Base-by-base conservation (phyloP, 2,113 vertebrate genomes). In the human region DNA sequence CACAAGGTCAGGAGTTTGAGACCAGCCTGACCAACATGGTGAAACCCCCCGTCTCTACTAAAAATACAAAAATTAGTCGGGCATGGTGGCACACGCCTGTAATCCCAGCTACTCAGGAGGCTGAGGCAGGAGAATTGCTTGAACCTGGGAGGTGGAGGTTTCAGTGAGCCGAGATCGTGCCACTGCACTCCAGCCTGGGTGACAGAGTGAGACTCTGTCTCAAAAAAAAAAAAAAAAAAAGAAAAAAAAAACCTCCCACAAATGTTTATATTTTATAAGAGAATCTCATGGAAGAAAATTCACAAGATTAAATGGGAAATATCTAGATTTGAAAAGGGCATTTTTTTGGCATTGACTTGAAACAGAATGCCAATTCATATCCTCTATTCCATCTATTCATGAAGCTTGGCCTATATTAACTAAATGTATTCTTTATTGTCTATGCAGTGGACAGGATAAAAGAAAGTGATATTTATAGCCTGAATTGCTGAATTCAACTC, bases 51-150 rank as follows among this genome's bases (percentile, higher is more conserved):
- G 2, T 55, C 52, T 55, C 17, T 55, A 55, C 52, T 55, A 20
- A 55, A 55, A 55, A 55, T 55, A 20, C 52, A 55, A 55, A 55
- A 55, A 55, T 55, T 55, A 20, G 52, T 18, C 0, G 18, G 52
- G 18, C 52, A 7, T 55, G 52, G 52, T 20, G 52, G 18, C 6
- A 0, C 6, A 0, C 18, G 18, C 18, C 6, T 55, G 52, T 55
- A 55, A 20, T 55, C 52, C 6, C 6, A 20, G 52, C 52, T 20
- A 55, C 6, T 55, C 18, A 55, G 52, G 52, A 55, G 52, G 52
- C 52, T 55, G 18, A 55, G 6, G 18, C 52, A 20, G 52, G 52
- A 55, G 52, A 55, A 55, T 55, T 6, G 2, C 52, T 55, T 55
- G 52, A 55, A 55, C 18, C 52, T 18, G 17, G 18, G 52, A 55